phyloP scores from a whole-genome alignment of 2,888 invertebrate genomes.

The Mayetiola destructor region DNA sequence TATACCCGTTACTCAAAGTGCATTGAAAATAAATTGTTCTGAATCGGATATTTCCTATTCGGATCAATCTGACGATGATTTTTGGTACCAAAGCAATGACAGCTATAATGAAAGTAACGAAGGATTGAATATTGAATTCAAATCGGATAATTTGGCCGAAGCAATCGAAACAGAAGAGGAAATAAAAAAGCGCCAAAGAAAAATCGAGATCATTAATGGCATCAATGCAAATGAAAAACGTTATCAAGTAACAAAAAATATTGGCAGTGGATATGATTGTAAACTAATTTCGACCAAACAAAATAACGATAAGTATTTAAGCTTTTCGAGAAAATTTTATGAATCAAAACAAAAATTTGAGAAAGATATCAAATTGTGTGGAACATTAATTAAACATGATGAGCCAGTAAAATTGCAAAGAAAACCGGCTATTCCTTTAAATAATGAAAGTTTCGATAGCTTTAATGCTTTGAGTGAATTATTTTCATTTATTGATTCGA shows the following conservation, averaged over 20 bases:
- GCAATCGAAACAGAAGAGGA: constrained; percentile 55
- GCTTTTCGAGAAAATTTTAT: constrained; percentile 23
- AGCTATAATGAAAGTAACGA: constrained; percentile 36
- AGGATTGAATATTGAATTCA: constrained; percentile 65
- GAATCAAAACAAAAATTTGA: constrained; percentile 27
- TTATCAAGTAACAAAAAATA: constrained; percentile 33
- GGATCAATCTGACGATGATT: constrained; percentile 38
- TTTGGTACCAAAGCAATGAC: constrained; percentile 23
- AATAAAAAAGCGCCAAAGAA: constrained; percentile 32
- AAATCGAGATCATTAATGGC: constrained; percentile 31
- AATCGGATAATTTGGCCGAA: constrained; percentile 71
- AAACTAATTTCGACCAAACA: constrained; percentile 11
- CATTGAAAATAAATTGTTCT: not conserved
- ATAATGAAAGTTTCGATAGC: not conserved
- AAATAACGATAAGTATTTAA: constrained; percentile 17
- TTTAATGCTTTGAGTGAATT: constrained; percentile 14
- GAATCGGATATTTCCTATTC: not conserved
- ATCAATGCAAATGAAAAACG: constrained; percentile 32
- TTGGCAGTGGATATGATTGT: constrained; percentile 29
- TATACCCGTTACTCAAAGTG: constrained; percentile 17
- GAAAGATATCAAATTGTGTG: constrained; percentile 26
- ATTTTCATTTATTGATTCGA: constrained; percentile 21
- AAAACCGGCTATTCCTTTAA: not conserved
- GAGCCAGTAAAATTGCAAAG: constrained; percentile 21
- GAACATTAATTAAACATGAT: constrained; percentile 28